Evolutionary conservation across 1,140 invertebrate genomes (phyloP), one percentile per base, ranked within the genome.

Genomic region (Batillaria attramentaria): DNA sequence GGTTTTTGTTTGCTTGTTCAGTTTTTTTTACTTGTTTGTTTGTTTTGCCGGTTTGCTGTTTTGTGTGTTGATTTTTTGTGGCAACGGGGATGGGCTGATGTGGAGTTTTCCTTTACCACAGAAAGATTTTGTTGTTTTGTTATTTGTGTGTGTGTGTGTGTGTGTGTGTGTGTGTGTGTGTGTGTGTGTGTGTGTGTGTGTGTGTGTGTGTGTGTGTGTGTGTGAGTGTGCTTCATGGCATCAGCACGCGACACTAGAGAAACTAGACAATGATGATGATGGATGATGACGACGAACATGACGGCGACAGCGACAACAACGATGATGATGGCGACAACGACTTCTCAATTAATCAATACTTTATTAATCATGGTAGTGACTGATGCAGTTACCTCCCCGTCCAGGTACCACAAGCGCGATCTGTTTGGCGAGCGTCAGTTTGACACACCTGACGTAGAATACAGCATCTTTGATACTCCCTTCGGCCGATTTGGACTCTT

Each of bases 401-500:
- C 92, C 2, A 94, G 94, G 65, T 97, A 97, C 86, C 93, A 95
- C 28, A 97, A 97, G 88, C 93, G 6, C 79, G 88, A 79, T 87
- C 92, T 18, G 0, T 96, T 93, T 79, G 79, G 72, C 35, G 84
- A 84, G 46, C 91, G 93, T 78, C 90, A 92, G 10, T 97, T 97
- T 81, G 89, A 91, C 5, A 91, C 94, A 0, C 86, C 88, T 39
- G 72, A 82, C 37, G 79, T 75, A 5, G 79, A 86, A 41, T 20
- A 72, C 13, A 82, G 84, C 3, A 77, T 79, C 31, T 91, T 91
- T 77, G 83, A 87, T 24, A 97, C 96, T 0, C 95, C 96, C 88
- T 97, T 97, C 84, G 94, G 94, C 13, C 94, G 91, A 20, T 97
- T 98, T 87, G 96, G 95, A 2, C 89, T 94, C 0, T 91, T 96